phyloP scores from a whole-genome alignment of 2,888 invertebrate genomes.

The Drosophila neonasuta region DNA sequence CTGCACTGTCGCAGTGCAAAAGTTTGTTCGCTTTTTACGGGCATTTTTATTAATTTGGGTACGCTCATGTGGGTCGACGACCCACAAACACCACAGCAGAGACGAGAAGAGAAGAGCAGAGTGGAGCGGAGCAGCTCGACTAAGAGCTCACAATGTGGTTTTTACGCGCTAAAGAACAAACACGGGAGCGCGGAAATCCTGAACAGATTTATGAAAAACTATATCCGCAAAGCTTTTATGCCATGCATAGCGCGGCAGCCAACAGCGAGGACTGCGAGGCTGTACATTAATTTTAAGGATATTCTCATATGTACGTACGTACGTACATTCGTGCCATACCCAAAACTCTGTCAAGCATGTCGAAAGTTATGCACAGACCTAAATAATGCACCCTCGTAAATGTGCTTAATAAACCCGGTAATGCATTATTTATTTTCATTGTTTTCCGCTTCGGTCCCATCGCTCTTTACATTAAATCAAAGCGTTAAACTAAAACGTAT shows the following conservation, averaged over 20 bases:
- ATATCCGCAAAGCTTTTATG: conserved; percentile 27
- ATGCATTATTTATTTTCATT: conserved; percentile 31
- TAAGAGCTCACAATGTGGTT: conserved; percentile 57
- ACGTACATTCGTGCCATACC: conserved; percentile 6
- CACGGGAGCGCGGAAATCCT: conserved; percentile 38
- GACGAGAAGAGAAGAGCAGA: too few species aligned
- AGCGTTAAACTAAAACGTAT: conserved; percentile 3
- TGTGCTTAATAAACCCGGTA: conserved; percentile 33
- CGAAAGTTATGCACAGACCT: conserved; percentile 22
- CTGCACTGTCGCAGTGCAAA: conserved; percentile 22
- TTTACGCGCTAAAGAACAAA: conserved; percentile 31
- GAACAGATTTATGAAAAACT: conserved; percentile 46
- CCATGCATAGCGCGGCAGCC: neutral
- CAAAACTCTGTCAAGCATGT: conserved; percentile 22
- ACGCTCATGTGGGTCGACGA: conserved; percentile 16
- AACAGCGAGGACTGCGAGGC: neutral
- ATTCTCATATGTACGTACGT: conserved; percentile 11
- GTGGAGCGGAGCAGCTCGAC: neutral
- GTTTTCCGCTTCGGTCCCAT: conserved; percentile 1
- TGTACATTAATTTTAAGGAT: conserved; percentile 45
- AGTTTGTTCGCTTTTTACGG: conserved; percentile 35
- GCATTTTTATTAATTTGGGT: conserved; percentile 59
- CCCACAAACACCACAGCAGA: conserved; percentile 4
- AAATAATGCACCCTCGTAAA: conserved; percentile 22
- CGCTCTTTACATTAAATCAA: neutral